These are phyloP conservation scores for Caprella mutica DNA, from an alignment of 2,888 invertebrate genomes.

Conservation along the genomic window DNA sequence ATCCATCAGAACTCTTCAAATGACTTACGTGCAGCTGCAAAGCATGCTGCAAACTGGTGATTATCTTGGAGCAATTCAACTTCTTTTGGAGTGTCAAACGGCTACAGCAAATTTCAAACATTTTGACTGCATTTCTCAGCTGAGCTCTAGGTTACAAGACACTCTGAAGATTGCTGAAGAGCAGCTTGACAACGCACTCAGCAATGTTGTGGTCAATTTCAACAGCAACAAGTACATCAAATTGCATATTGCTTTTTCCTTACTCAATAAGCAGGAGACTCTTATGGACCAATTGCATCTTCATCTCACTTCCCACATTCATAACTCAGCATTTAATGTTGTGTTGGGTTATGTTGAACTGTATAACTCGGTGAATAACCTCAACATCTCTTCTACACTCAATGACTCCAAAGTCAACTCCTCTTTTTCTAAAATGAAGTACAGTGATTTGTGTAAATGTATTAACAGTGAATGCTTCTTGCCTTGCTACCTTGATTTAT, in stretches of 20 bases:
- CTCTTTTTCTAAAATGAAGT: conserved; percentile 53
- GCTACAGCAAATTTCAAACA: conserved; percentile 74
- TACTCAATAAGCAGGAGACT: conserved; percentile 80
- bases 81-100: conserved; percentile 74
- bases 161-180: conserved; percentile 83
- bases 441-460: conserved; percentile 61
- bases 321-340: conserved; percentile 58
- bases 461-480: conserved; percentile 29
- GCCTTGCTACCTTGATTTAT: conserved; percentile 29
- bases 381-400: conserved; percentile 1
- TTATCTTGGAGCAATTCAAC: conserved; percentile 78
- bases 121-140: conserved; percentile 79
- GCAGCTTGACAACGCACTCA: conserved; percentile 72
- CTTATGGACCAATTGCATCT: conserved; percentile 91
- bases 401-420: conserved; percentile 38
- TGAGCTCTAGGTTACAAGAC: conserved; percentile 76
- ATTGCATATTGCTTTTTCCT: conserved; percentile 51
- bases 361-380: conserved; percentile 37
- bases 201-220: conserved; percentile 48
- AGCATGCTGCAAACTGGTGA: conserved; percentile 70
- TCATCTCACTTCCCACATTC: conserved; percentile 87
- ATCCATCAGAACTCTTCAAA: conserved; percentile 65
- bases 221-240: conserved; percentile 25
- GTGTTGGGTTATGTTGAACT: conserved; percentile 50
- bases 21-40: conserved; percentile 48